Percentiles rank a stretch among this genome's conserved stretches.
phyloP scores from a whole-genome alignment of 1,140 invertebrate genomes.

The Dryas iulia region DNA sequence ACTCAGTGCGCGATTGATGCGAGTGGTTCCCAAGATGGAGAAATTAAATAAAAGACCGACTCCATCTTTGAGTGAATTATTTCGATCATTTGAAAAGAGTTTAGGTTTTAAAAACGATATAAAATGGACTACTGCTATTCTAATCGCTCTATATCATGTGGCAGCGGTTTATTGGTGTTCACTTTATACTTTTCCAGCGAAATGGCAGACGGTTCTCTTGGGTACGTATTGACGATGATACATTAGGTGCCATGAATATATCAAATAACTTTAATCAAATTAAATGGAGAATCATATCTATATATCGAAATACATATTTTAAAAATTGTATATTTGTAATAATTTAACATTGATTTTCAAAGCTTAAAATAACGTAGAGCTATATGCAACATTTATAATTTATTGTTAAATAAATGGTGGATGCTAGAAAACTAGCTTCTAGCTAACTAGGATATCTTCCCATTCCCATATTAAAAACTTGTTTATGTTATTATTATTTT shows the following conservation, averaged over 20 bases:
- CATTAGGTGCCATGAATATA: too few species aligned
- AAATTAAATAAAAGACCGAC: conserved; percentile 31
- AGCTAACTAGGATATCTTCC: too few species aligned
- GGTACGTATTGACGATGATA: conserved; percentile 43
- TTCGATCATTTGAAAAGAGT: conserved; percentile 55
- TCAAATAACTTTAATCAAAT: too few species aligned
- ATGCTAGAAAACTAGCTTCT: too few species aligned
- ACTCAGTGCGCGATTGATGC: background rate
- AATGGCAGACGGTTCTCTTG: conserved; percentile 66
- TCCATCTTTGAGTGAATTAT: conserved; percentile 46
- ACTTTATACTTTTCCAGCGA: conserved; percentile 63
- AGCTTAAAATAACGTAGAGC: too few species aligned
- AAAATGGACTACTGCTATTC: conserved; percentile 60
- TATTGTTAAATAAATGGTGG: too few species aligned
- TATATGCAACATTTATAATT: too few species aligned
- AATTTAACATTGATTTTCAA: conserved; percentile 2
- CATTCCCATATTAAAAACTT: too few species aligned
- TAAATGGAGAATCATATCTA: too few species aligned
- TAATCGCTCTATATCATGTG: conserved; percentile 59
- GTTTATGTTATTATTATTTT: too few species aligned
- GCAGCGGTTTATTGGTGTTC: conserved; percentile 63
- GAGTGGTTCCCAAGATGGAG: conserved; percentile 27
- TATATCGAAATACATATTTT: too few species aligned
- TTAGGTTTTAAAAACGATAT: conserved; percentile 67
- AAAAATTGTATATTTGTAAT: too few species aligned